Percentiles rank a stretch among this genome's conserved stretches.
These are phyloP conservation scores for Phalangium opilio DNA, from an alignment of 2,888 invertebrate species.

Conservation along the genomic window DNA sequence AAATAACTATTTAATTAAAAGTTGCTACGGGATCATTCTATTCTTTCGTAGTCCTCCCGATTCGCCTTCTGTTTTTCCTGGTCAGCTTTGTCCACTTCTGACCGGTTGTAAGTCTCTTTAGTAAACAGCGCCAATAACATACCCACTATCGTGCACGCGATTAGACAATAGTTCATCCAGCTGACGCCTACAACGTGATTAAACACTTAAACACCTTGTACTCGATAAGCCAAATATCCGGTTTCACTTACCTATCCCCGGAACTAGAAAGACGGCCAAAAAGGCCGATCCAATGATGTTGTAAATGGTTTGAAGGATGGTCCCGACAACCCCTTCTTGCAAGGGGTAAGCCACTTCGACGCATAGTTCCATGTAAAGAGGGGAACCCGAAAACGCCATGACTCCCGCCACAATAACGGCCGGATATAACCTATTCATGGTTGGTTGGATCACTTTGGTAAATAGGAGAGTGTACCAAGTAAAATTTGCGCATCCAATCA, in stretches of 20 bases:
- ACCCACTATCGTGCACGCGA: neutral
- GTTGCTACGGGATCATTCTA: too few species aligned
- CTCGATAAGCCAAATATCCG: too few species aligned
- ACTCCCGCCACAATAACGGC: neutral
- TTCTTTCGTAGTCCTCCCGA: too few species aligned
- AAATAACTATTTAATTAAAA: too few species aligned
- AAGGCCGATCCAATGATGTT: neutral
- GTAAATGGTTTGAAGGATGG: neutral
- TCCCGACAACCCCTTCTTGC: neutral
- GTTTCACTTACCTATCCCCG: neutral
- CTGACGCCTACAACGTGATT: neutral
- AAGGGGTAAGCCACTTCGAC: conserved; percentile 1
- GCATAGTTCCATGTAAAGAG: conserved; percentile 1
- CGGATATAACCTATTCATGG: neutral
- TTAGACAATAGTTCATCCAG: conserved; percentile 2
- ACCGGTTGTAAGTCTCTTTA: conserved; percentile 1
- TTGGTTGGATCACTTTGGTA: neutral
- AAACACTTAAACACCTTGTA: too few species aligned
- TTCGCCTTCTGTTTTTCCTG: neutral
- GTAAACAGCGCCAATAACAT: neutral
- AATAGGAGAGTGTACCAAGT: neutral
- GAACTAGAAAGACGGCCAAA: conserved; percentile 1
- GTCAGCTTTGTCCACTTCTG: neutral
- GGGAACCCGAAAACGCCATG: neutral
- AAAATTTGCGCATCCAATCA: neutral